phyloP scores from a whole-genome alignment of 2,113 vertebrate genomes.

The Hepsetus odoe region DNA sequence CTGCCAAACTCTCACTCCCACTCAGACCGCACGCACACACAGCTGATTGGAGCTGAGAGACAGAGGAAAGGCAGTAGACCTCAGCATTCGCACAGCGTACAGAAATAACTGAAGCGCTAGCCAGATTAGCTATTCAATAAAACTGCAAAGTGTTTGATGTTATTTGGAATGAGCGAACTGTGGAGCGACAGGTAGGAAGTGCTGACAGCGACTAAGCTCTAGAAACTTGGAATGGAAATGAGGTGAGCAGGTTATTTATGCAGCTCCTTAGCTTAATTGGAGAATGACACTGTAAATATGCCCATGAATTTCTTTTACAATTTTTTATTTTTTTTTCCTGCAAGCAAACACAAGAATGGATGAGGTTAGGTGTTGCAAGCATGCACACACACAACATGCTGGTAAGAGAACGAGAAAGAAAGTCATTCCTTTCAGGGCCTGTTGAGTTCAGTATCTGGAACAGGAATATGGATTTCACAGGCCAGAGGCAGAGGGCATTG shows the following conservation, averaged over 20 bases:
- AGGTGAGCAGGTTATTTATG: slow-evolving; percentile 18
- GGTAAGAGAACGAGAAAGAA: not conserved
- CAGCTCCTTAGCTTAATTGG: slow-evolving; percentile 12
- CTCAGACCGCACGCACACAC: not conserved
- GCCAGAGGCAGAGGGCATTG: slow-evolving; percentile 18
- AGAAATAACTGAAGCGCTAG: slow-evolving; percentile 40
- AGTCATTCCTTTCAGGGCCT: not conserved
- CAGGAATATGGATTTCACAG: slow-evolving; percentile 38
- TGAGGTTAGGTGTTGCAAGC: not conserved
- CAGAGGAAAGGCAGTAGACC: slow-evolving; percentile 1
- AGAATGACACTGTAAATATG: not conserved
- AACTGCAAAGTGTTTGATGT: slow-evolving; percentile 31
- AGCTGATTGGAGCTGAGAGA: slow-evolving; percentile 26
- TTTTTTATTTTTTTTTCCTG: not conserved
- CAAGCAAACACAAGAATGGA: not conserved
- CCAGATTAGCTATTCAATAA: slow-evolving; percentile 42
- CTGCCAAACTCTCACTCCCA: slow-evolving; percentile 23
- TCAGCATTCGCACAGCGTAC: slow-evolving; percentile 20
- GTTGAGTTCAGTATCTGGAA: slow-evolving; percentile 34
- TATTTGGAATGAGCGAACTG: slow-evolving; percentile 26
- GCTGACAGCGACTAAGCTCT: slow-evolving; percentile 28
- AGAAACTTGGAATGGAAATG: slow-evolving; percentile 30
- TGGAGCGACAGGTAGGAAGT: slow-evolving; percentile 21
- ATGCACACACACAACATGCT: not conserved
- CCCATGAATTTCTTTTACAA: not conserved